phyloP scores from a whole-genome alignment of 1,140 invertebrate genomes.

The Drosophila pandora region DNA sequence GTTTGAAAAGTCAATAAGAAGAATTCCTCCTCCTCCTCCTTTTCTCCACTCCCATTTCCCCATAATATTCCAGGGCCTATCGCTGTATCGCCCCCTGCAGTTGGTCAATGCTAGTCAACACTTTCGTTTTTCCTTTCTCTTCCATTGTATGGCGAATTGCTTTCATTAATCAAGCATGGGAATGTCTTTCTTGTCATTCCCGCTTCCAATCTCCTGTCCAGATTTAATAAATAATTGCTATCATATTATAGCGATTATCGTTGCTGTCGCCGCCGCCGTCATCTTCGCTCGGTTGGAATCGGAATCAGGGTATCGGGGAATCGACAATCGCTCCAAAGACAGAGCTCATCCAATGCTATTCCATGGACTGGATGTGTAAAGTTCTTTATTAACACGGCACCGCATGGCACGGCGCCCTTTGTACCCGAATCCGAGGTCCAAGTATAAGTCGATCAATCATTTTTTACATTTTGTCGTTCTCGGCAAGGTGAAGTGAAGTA shows the following conservation, averaged over 20 bases:
- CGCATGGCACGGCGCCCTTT: conserved; percentile 53
- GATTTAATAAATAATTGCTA: conserved; percentile 75
- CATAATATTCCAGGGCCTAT: neutral
- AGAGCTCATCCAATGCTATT: conserved; percentile 1
- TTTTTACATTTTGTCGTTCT: conserved; percentile 68
- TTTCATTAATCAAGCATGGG: conserved; percentile 76
- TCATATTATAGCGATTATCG: conserved; percentile 80
- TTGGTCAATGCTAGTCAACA: conserved; percentile 65
- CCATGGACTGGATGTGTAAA: conserved; percentile 27
- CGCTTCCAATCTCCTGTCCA: neutral
- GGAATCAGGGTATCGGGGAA: conserved; percentile 5
- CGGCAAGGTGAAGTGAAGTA: conserved; percentile 1
- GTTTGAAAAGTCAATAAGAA: neutral
- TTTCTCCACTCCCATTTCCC: neutral
- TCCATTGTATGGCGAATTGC: conserved; percentile 57
- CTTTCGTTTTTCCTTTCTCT: conserved; percentile 77
- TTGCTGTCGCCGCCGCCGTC: conserved; percentile 75
- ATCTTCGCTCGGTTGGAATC: conserved; percentile 40
- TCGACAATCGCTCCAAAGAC: neutral
- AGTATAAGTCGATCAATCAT: conserved; percentile 72
- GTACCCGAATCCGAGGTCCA: conserved; percentile 49
- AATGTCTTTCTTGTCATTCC: conserved; percentile 37
- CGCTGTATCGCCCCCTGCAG: conserved; percentile 4
- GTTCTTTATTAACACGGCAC: conserved; percentile 68
- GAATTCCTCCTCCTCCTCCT: neutral